phyloP scores from a whole-genome alignment of 2,797 vertebrate genomes.

The Channallabes apus region DNA sequence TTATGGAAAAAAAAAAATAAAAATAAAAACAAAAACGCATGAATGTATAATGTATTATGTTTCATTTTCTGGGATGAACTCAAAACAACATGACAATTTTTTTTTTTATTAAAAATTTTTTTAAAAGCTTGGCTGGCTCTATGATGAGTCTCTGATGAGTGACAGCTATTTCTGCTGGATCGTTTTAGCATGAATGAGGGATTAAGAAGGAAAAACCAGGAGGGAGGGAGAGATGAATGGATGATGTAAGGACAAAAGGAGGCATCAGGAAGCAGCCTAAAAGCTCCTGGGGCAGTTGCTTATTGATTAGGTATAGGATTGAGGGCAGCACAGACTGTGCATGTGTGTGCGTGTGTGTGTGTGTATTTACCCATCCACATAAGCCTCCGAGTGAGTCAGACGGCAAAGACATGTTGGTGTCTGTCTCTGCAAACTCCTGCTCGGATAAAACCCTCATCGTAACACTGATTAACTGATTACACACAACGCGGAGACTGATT shows the following conservation, averaged over 20 bases:
- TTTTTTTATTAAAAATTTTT: too few species aligned
- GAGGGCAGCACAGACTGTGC: not conserved
- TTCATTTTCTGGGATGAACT: too few species aligned
- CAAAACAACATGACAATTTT: too few species aligned
- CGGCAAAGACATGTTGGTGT: conserved; percentile 32
- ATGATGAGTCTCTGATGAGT: not conserved
- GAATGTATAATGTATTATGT: too few species aligned
- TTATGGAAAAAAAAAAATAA: too few species aligned
- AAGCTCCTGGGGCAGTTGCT: conserved; percentile 35
- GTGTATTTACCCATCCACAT: conserved; percentile 45
- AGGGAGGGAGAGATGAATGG: conserved; percentile 23
- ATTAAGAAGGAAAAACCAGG: conserved; percentile 16
- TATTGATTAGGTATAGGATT: conserved; percentile 41
- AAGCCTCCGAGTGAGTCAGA: conserved; percentile 7
- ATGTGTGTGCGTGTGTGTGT: not conserved
- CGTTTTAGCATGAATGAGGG: conserved; percentile 21
- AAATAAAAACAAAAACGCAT: too few species aligned
- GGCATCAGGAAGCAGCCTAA: conserved; percentile 34
- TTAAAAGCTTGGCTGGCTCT: not conserved
- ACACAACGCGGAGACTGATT: not conserved
- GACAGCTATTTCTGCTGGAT: not conserved
- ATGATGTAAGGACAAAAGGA: conserved; percentile 34
- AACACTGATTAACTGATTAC: conserved; percentile 11
- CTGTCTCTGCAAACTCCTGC: conserved; percentile 18
- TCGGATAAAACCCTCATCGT: conserved; percentile 7